Evolutionary conservation across 2,888 invertebrate genomes (phyloP).

Genomic region (Aleiodes leptofemur): DNA sequence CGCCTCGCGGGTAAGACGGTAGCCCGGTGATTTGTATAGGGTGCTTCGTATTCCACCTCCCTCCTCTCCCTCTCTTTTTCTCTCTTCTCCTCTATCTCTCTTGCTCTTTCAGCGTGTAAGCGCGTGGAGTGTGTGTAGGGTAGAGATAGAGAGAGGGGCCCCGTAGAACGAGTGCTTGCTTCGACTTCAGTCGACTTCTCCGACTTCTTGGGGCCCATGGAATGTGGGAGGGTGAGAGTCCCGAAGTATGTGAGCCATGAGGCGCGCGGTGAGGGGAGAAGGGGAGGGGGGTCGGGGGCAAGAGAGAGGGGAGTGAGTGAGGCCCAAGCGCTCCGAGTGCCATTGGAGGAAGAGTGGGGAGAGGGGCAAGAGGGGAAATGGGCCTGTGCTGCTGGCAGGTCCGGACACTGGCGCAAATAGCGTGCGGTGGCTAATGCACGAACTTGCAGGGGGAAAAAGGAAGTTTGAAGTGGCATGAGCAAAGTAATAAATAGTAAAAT

Average conservation of each 20-base stretch:
- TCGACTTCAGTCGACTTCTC: constrained; percentile 50
- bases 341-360: constrained; percentile 4
- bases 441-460: not conserved
- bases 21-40: constrained; percentile 75
- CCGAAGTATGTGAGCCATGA: constrained; percentile 47
- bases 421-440: constrained; percentile 2
- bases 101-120: constrained; percentile 47
- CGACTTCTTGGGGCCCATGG: constrained; percentile 47
- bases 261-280: constrained; percentile 54
- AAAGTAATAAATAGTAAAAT: too few species aligned
- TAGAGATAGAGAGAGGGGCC: constrained; percentile 56
- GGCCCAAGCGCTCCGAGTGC: constrained; percentile 74
- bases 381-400: constrained; percentile 1
- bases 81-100: constrained; percentile 50
- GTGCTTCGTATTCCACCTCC: constrained; percentile 70
- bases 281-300: constrained; percentile 60
- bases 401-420: constrained; percentile 18
- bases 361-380: not conserved
- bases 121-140: constrained; percentile 72
- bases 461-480: not conserved
- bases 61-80: constrained; percentile 54
- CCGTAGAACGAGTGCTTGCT: constrained; percentile 70
- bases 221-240: constrained; percentile 57
- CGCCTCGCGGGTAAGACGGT: constrained; percentile 72
- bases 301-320: constrained; percentile 62